These are phyloP conservation scores for Holacanthus passer DNA, from an alignment of 2,113 vertebrate species.

Conservation along the genomic window DNA sequence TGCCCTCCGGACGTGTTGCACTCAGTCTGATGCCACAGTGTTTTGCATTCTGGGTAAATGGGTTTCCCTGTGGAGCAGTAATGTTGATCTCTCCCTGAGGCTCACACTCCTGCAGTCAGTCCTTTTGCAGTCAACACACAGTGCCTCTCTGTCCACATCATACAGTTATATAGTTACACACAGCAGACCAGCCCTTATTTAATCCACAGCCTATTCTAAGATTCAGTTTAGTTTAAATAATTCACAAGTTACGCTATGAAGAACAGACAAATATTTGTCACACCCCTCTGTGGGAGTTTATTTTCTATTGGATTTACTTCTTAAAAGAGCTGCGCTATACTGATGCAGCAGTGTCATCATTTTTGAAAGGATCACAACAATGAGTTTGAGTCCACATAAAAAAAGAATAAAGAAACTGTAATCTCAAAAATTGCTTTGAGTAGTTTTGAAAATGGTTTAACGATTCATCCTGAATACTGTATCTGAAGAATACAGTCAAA, in stretches of 20 bases:
- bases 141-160: not conserved
- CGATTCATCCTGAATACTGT: not conserved
- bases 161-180: not conserved
- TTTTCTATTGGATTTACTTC: too few relatives aligned
- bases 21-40: slow-evolving; percentile 19
- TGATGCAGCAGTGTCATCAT: not conserved
- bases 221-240: not conserved
- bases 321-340: not conserved
- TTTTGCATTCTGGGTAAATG: not conserved
- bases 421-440: too few relatives aligned
- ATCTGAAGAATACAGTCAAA: not conserved
- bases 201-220: not conserved
- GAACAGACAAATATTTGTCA: not conserved
- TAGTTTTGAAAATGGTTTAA: too few relatives aligned
- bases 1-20: slow-evolving; percentile 31
- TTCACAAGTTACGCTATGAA: not conserved
- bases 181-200: not conserved
- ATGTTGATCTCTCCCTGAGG: slow-evolving; percentile 41
- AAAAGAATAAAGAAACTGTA: too few relatives aligned
- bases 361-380: too few relatives aligned
- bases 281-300: not conserved
- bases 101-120: slow-evolving; percentile 19
- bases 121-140: slow-evolving; percentile 16
- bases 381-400: too few relatives aligned
- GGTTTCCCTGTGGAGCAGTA: slow-evolving; percentile 30